phyloP scores from a whole-genome alignment of 2,888 invertebrate genomes.

The Ischnura elegans region DNA sequence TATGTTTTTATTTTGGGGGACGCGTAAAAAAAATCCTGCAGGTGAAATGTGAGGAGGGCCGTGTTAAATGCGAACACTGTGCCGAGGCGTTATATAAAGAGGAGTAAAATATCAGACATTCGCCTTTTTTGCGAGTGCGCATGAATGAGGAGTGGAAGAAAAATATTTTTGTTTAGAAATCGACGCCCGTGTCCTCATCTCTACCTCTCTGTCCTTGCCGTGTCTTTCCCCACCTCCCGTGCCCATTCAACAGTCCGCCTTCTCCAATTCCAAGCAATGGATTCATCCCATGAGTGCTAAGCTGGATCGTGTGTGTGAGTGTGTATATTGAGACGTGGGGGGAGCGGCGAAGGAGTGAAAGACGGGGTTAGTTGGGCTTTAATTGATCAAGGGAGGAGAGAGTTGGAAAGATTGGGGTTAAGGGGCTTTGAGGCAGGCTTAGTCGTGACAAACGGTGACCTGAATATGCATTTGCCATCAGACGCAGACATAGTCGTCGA shows the following conservation, averaged over 20 bases:
- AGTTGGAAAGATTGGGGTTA: background rate
- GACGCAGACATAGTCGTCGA: background rate
- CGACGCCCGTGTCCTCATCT: background rate
- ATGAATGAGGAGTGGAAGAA: background rate
- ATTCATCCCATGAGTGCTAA: background rate
- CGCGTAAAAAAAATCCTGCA: background rate
- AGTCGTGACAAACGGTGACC: background rate
- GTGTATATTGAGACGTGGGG: background rate
- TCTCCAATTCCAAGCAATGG: background rate
- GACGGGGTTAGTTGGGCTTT: background rate
- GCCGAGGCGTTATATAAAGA: background rate
- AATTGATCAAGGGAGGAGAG: background rate
- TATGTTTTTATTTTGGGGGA: background rate
- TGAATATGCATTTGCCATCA: background rate
- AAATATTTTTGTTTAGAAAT: background rate
- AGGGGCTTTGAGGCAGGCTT: background rate
- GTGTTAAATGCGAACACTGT: background rate
- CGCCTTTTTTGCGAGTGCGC: background rate
- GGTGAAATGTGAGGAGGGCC: background rate
- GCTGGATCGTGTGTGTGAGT: no score
- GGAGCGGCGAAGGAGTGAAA: background rate
- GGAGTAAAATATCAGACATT: background rate
- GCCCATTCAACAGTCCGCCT: background rate
- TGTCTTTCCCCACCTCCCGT: background rate
- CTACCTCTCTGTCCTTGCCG: background rate